These are phyloP conservation scores for Tachycineta bicolor DNA, from an alignment of 2,113 vertebrate species.

Conservation along the genomic window DNA sequence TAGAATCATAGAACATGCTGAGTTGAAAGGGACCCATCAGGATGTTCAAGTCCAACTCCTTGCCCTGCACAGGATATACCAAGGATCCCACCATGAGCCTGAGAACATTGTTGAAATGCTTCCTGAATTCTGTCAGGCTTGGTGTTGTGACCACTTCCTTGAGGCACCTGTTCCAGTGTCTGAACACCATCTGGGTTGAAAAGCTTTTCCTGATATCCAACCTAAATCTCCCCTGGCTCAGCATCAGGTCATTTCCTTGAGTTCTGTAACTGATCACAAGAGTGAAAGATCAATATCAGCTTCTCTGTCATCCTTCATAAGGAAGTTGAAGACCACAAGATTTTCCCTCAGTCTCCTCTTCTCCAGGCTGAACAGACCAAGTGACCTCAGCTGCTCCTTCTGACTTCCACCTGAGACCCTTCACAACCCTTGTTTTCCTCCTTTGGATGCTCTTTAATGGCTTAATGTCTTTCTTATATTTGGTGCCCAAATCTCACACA, in stretches of 20 bases:
- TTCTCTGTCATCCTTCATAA: fast-evolving
- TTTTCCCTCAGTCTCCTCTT: not conserved
- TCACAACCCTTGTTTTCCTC: not conserved
- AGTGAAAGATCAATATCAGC: not conserved
- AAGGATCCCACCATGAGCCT: not conserved
- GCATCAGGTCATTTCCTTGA: not conserved
- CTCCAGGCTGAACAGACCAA: not conserved
- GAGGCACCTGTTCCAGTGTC: not conserved
- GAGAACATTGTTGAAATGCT: not conserved
- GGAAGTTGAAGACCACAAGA: not conserved
- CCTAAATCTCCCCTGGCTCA: not conserved
- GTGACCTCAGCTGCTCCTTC: not conserved
- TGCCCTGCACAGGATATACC: not conserved
- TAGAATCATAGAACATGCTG: not conserved
- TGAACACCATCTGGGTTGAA: not conserved
- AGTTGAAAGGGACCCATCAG: not conserved
- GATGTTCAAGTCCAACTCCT: not conserved
- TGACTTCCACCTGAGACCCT: not conserved
- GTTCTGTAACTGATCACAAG: not conserved
- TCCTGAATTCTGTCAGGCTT: not conserved
- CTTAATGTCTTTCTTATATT: not conserved
- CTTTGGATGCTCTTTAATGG: not conserved
- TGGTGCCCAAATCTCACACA: not conserved
- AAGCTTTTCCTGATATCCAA: not conserved
- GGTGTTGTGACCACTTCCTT: not conserved